Evolutionary conservation across 2,113 vertebrate genomes (phyloP).

Genomic region (Cyprinodon variegatus): DNA sequence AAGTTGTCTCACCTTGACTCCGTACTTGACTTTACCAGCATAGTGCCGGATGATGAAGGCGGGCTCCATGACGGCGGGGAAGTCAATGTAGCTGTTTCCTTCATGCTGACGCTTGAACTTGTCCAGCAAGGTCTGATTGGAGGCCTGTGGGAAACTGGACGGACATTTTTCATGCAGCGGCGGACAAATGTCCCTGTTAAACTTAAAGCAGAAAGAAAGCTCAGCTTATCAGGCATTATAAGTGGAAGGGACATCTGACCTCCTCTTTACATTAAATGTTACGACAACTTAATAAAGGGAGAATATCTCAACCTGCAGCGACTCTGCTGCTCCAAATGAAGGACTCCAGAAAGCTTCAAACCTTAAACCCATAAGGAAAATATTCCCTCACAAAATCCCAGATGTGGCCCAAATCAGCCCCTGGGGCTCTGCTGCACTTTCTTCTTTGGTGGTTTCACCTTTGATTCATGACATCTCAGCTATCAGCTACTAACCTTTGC

Average conservation of each 20-base stretch:
- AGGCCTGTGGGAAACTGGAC: conserved; percentile 95
- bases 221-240: no score
- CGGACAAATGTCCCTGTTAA: background rate
- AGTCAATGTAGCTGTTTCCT: conserved; percentile 95
- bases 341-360: background rate
- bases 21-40: conserved; percentile 97
- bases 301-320: background rate
- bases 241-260: no score
- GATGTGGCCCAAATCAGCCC: background rate
- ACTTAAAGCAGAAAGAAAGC: background rate
- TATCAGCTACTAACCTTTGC: conserved; percentile 13
- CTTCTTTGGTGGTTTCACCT: conserved; percentile 30
- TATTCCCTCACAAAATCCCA: conserved; percentile 1
- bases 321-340: no score
- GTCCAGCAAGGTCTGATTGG: conserved; percentile 95
- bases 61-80: conserved; percentile 96
- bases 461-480: conserved; percentile 17
- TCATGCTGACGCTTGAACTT: conserved; percentile 98
- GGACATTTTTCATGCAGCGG: background rate
- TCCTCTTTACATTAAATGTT: no score
- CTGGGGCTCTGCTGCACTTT: background rate
- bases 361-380: background rate
- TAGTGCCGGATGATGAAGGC: conserved; percentile 98
- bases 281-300: no score
- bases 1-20: conserved; percentile 89